These are phyloP conservation scores for Rutilus rutilus DNA, from an alignment of 2,113 vertebrate species.

Conservation along the genomic window DNA sequence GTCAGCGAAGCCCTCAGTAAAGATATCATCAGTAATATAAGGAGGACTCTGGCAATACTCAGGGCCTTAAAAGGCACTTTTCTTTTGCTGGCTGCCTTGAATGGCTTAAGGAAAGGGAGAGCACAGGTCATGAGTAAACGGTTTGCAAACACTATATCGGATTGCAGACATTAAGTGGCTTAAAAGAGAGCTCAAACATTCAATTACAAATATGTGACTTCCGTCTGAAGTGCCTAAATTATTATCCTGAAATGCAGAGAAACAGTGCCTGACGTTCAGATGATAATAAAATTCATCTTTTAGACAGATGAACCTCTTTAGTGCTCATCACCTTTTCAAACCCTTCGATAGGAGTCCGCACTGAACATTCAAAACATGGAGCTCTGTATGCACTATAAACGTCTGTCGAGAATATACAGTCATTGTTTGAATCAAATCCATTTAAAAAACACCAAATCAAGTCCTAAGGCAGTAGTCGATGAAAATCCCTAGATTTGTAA, in stretches of 20 bases:
- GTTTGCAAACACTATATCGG: slow-evolving; percentile 77
- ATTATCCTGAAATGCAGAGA: slow-evolving; percentile 42
- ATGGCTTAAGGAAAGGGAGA: slow-evolving; percentile 74
- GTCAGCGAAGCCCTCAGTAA: slow-evolving; percentile 77
- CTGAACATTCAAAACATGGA: not conserved
- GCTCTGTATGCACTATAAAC: not conserved
- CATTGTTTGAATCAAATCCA: slow-evolving; percentile 47
- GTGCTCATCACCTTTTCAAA: slow-evolving; percentile 11
- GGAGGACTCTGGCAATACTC: slow-evolving; percentile 75
- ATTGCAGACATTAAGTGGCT: slow-evolving; percentile 75
- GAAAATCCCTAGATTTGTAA: slow-evolving; percentile 45
- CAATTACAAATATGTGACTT: slow-evolving; percentile 57
- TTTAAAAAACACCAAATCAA: slow-evolving; percentile 41
- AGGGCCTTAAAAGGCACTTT: slow-evolving; percentile 76
- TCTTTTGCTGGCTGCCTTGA: slow-evolving; percentile 69
- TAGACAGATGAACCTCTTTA: slow-evolving; percentile 33
- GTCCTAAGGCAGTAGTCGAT: slow-evolving; percentile 22
- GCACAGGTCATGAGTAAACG: slow-evolving; percentile 77
- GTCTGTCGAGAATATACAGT: not conserved
- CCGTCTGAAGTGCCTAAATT: slow-evolving; percentile 36
- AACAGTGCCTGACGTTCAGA: not conserved
- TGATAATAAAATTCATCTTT: slow-evolving; percentile 22
- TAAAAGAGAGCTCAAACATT: slow-evolving; percentile 67
- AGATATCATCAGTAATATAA: slow-evolving; percentile 83
- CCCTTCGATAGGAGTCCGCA: not conserved